These are phyloP conservation scores for Gorilla gorilla DNA, from an alignment of 2,113 vertebrate genomes.

Conservation along the genomic window DNA sequence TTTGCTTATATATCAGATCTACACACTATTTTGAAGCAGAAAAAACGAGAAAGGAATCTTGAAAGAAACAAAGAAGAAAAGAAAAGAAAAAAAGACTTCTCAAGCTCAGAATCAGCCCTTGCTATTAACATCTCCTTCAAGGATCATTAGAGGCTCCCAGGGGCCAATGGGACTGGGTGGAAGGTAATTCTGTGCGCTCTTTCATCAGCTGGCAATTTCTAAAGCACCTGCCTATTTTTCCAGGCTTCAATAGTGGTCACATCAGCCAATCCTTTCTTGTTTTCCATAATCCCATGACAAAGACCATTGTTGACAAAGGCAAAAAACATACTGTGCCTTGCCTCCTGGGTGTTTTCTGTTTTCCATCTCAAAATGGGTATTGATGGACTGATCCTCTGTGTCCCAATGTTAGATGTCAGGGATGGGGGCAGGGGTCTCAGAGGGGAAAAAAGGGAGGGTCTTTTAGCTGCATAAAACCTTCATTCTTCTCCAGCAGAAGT, in stretches of 20 bases:
- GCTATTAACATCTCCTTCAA: not conserved
- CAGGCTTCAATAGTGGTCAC: not conserved
- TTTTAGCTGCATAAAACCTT: not conserved
- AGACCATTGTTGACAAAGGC: conserved; percentile 5
- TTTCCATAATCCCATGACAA: not conserved
- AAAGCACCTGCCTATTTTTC: conserved; percentile 26
- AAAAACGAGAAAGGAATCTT: not conserved
- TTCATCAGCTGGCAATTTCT: conserved; percentile 25
- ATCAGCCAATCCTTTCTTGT: not conserved
- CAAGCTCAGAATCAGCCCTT: not conserved
- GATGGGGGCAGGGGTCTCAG: not conserved
- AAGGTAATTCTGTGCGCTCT: not conserved
- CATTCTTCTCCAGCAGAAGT: not conserved
- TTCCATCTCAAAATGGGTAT: not conserved
- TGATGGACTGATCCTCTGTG: not conserved
- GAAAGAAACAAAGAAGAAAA: too few species aligned
- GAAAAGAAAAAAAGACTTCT: not conserved
- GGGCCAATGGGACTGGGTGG: not conserved
- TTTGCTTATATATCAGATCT: not conserved
- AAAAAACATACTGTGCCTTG: not conserved
- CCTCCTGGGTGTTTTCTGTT: not conserved
- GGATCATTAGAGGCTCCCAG: not conserved
- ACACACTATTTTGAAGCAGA: not conserved
- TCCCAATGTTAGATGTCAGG: not conserved
- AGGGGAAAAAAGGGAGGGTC: not conserved